phyloP scores from a whole-genome alignment of 2,797 vertebrate species.

The Eospalax fontanierii region DNA sequence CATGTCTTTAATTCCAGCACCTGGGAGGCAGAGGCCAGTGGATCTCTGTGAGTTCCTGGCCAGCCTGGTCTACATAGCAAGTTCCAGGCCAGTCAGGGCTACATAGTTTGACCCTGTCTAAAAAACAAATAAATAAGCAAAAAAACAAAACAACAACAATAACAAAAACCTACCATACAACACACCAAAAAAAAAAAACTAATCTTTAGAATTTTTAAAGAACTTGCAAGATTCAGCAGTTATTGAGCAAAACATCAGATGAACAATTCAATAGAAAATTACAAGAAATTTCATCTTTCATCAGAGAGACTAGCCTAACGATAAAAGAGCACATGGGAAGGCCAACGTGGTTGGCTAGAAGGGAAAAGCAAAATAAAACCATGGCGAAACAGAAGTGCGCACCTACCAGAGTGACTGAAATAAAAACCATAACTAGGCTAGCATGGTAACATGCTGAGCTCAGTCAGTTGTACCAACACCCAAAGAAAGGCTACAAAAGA shows the following conservation, averaged over 20 bases:
- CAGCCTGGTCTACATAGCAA: no score
- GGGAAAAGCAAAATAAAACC: slow-evolving; percentile 54
- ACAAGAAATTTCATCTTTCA: slow-evolving; percentile 39
- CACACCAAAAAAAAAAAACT: background rate
- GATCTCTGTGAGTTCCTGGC: no score
- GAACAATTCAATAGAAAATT: slow-evolving; percentile 26
- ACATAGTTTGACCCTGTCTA: no score
- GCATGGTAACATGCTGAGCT: background rate
- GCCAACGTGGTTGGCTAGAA: background rate
- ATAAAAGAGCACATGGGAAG: background rate
- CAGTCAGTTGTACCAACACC: background rate
- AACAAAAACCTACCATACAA: background rate
- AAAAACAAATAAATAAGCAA: no score
- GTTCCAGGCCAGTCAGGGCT: no score
- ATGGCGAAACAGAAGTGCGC: background rate
- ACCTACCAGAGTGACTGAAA: background rate
- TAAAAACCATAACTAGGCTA: background rate
- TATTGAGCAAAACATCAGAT: background rate
- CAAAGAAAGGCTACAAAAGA: background rate
- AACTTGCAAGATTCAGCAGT: slow-evolving; percentile 4
- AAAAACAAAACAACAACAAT: background rate
- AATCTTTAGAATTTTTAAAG: background rate
- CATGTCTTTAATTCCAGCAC: no score
- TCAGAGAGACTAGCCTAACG: background rate
- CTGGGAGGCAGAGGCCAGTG: no score